Conservation (phyloP, 2,888 invertebrate species). For the Entomobrya proxima region DNA sequence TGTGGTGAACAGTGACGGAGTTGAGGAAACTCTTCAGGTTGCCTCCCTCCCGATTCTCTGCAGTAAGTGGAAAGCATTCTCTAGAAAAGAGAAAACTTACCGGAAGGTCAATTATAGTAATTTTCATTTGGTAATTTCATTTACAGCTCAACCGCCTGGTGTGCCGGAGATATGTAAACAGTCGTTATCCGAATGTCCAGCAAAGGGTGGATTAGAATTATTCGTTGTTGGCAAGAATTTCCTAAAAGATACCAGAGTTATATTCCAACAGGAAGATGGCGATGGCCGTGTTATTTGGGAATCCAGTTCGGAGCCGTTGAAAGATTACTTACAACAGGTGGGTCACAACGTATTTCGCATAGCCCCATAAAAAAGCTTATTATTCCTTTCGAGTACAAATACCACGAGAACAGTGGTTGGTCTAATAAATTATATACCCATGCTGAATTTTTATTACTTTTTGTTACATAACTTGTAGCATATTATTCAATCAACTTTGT, state of each 20-base stretch:
- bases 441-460: conserved; percentile 4
- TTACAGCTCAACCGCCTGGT: conserved; percentile 91
- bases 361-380: background rate
- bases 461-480: background rate
- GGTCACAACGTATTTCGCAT: background rate
- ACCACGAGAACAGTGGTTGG: background rate
- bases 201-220: conserved; percentile 88
- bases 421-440: background rate
- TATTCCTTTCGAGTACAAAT: background rate
- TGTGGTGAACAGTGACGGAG: conserved; percentile 87
- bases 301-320: conserved; percentile 89
- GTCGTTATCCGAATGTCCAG: conserved; percentile 88
- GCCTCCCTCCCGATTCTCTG: conserved; percentile 94
- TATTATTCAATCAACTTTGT: conserved; percentile 63
- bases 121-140: conserved; percentile 34
- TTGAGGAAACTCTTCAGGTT: conserved; percentile 89
- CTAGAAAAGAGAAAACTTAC: background rate
- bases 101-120: background rate
- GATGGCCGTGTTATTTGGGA: conserved; percentile 82
- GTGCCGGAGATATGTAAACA: conserved; percentile 94
- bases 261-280: conserved; percentile 82
- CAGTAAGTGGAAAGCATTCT: conserved; percentile 87
- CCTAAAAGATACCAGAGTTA: conserved; percentile 90
- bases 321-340: conserved; percentile 92
- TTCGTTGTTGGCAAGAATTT: conserved; percentile 95